Conservation (phyloP, 2,797 vertebrate genomes). For the Pipistrellus pipistrellus region DNA sequence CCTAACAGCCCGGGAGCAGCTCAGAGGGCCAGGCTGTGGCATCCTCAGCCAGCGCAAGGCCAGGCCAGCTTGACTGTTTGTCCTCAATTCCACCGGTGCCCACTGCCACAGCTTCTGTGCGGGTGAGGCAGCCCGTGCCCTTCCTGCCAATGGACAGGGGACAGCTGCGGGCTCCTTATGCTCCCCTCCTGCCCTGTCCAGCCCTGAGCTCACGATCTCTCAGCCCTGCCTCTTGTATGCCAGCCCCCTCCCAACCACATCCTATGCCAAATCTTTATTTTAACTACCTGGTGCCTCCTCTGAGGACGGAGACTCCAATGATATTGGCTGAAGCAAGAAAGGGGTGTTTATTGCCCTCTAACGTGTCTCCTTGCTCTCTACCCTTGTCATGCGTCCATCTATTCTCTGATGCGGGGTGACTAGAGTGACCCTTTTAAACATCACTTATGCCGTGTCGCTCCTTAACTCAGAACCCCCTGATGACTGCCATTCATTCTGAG, state of each 20-base stretch:
- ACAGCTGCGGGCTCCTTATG: not conserved
- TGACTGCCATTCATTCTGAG: slow-evolving; percentile 47
- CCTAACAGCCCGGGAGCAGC: not conserved
- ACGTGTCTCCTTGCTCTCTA: not conserved
- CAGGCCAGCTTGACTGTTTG: too few relatives aligned
- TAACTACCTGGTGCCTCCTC: not conserved
- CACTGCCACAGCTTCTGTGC: not conserved
- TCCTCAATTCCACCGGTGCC: not conserved
- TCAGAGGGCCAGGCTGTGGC: not conserved
- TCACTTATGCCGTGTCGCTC: slow-evolving; percentile 45
- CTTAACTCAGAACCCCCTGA: slow-evolving; percentile 63
- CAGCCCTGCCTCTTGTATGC: not conserved
- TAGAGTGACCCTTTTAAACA: slow-evolving; percentile 72
- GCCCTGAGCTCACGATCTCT: not conserved
- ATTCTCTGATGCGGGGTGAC: slow-evolving; percentile 3
- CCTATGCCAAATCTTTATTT: not conserved
- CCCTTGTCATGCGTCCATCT: not conserved
- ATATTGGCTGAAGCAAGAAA: not conserved
- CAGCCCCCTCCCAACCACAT: rapidly evolving
- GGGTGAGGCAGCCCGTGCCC: not conserved
- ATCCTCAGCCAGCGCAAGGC: not conserved
- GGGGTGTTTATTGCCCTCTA: not conserved
- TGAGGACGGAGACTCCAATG: not conserved
- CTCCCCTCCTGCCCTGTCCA: not conserved
- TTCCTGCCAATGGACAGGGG: not conserved